These are phyloP conservation scores for Aptenodytes forsteri DNA, from an alignment of 2,113 vertebrate genomes.

Conservation along the genomic window DNA sequence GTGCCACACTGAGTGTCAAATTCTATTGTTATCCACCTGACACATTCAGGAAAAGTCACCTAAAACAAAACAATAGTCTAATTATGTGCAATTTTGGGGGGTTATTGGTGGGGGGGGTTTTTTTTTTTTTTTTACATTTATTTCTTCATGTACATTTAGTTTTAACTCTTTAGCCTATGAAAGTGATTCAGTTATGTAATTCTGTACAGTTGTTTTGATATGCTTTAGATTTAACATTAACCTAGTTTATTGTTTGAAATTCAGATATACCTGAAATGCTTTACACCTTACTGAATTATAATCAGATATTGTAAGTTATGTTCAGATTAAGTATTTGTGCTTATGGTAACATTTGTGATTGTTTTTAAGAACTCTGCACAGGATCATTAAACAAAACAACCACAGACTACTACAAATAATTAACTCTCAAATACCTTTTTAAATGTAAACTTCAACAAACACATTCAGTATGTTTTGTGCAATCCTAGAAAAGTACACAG, in stretches of 20 bases:
- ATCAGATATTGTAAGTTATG: not conserved
- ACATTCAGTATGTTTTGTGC: not conserved
- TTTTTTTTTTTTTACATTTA: not conserved
- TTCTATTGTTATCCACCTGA: conserved; percentile 95
- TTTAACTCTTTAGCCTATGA: not conserved
- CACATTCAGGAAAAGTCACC: conserved; percentile 98
- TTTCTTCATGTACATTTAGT: not conserved
- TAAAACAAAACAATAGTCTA: conserved; percentile 37
- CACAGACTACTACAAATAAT: not conserved
- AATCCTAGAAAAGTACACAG: not conserved
- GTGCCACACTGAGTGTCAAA: conserved; percentile 97
- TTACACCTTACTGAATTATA: not conserved
- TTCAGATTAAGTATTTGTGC: not conserved
- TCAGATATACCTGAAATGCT: not conserved
- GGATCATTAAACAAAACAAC: not conserved
- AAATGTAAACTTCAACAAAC: not conserved
- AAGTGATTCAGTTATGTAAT: not conserved
- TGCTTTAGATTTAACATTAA: not conserved
- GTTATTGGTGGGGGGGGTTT: fast-evolving
- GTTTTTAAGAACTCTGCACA: not conserved
- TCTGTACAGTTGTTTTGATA: not conserved
- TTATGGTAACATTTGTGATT: not conserved
- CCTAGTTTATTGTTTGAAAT: not conserved
- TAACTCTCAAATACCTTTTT: not conserved
- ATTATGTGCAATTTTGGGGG: not conserved